Evolutionary conservation across 2,888 invertebrate genomes (phyloP).

Genomic region (Hemistola chrysoprasaria): DNA sequence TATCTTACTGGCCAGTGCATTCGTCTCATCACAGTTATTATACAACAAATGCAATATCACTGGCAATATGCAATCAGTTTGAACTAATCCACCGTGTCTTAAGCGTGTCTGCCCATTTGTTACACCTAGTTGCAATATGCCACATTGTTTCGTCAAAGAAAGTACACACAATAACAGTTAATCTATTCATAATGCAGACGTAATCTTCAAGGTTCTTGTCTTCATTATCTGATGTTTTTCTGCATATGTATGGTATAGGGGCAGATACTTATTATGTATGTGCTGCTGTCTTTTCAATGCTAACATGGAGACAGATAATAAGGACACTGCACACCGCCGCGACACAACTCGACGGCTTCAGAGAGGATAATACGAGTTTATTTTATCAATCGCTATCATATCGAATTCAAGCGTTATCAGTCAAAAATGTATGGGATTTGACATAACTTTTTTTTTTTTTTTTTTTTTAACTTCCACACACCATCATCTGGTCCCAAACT

Average conservation of each 20-base stretch:
- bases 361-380: too few species aligned
- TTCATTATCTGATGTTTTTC: conserved; percentile 6
- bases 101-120: conserved; percentile 8
- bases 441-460: too few species aligned
- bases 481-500: too few species aligned
- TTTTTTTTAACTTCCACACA: too few species aligned
- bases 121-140: conserved; percentile 17
- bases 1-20: too few species aligned
- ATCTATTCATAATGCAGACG: conserved; percentile 6
- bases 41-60: conserved; percentile 13
- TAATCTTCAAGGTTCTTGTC: conserved; percentile 11
- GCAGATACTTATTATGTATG: too few species aligned
- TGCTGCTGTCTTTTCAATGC: conserved; percentile 10
- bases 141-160: conserved; percentile 5
- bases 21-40: conserved; percentile 3
- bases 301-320: conserved; percentile 6
- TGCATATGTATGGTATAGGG: conserved; percentile 9
- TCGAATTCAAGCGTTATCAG: too few species aligned
- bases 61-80: conserved; percentile 9
- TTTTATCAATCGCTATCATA: too few species aligned
- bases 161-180: conserved; percentile 7
- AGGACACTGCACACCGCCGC: too few species aligned
- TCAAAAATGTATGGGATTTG: too few species aligned
- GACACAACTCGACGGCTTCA: too few species aligned
- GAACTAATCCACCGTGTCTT: conserved; percentile 5